A percentile compares a stretch with the other conserved stretches of the same genome.
Conservation (phyloP, 2,888 invertebrate genomes). For the Gasteruption jaculator region DNA sequence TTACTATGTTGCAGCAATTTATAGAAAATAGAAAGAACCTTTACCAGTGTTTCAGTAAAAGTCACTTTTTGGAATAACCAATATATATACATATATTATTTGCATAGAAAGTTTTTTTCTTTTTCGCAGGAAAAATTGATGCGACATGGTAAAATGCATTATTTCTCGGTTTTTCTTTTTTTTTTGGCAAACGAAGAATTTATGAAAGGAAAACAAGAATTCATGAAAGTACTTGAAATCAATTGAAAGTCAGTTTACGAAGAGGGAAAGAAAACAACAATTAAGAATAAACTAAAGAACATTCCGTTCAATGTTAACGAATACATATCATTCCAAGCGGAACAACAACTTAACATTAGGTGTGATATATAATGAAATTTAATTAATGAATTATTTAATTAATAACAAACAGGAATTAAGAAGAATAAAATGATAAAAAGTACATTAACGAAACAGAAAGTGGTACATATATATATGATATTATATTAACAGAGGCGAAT, state of each 20-base stretch:
- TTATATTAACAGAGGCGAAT: slow-evolving; percentile 2
- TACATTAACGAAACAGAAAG: slow-evolving; percentile 23
- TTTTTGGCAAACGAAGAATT: slow-evolving; percentile 6
- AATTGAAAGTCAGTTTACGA: slow-evolving; percentile 18
- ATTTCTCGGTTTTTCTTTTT: slow-evolving; percentile 21
- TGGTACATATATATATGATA: too few species aligned
- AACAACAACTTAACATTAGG: slow-evolving; percentile 44
- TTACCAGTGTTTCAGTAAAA: too few species aligned
- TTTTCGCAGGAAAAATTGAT: slow-evolving; percentile 4
- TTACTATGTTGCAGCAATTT: too few species aligned
- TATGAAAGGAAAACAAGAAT: slow-evolving; percentile 22
- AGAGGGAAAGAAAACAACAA: slow-evolving; percentile 20
- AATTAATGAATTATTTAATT: slow-evolving; percentile 22
- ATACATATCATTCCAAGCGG: slow-evolving; percentile 50
- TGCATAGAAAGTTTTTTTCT: background rate
- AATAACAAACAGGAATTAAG: slow-evolving; percentile 17
- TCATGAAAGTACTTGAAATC: slow-evolving; percentile 18
- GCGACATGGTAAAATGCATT: slow-evolving; percentile 21
- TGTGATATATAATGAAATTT: too few species aligned
- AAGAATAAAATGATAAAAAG: slow-evolving; percentile 20
- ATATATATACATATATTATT: background rate
- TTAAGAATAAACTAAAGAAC: slow-evolving; percentile 29
- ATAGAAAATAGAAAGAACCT: too few species aligned
- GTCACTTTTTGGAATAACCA: too few species aligned
- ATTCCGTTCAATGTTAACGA: slow-evolving; percentile 31